phyloP scores from a whole-genome alignment of 2,888 invertebrate species.

The Rhyacophila evoluta region DNA sequence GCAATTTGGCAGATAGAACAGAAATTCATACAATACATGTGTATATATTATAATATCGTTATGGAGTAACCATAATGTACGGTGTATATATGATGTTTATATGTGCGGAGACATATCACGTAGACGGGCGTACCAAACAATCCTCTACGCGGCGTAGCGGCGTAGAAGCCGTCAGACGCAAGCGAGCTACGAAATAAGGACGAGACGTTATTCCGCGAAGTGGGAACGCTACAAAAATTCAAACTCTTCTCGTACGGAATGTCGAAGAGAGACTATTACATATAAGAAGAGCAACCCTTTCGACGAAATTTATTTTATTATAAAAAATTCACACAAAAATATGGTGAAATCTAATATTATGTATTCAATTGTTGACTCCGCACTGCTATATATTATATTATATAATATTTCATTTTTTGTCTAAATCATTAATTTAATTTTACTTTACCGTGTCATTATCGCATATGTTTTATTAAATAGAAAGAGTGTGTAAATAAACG shows the following conservation, averaged over 20 bases:
- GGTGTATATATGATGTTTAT: background rate
- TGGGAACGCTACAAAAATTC: background rate
- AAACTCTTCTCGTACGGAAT: background rate
- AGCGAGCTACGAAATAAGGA: background rate
- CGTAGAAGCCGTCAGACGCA: background rate
- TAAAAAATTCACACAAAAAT: no score
- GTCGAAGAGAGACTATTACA: background rate
- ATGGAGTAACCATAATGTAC: no score
- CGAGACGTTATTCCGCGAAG: background rate
- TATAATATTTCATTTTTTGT: no score
- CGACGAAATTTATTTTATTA: background rate
- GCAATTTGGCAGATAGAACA: background rate
- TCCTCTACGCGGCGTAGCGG: constrained; percentile 1
- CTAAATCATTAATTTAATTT: no score
- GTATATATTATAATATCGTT: background rate
- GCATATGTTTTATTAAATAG: no score
- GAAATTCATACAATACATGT: background rate
- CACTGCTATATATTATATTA: no score
- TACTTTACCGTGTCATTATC: no score
- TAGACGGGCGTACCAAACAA: background rate
- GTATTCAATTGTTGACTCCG: no score
- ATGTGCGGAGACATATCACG: background rate
- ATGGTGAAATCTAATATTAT: no score
- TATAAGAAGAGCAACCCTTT: background rate
- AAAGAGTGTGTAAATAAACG: no score